Base-by-base conservation (phyloP, 2,113 vertebrate species). In the Chaetorhynchus papuensis region DNA sequence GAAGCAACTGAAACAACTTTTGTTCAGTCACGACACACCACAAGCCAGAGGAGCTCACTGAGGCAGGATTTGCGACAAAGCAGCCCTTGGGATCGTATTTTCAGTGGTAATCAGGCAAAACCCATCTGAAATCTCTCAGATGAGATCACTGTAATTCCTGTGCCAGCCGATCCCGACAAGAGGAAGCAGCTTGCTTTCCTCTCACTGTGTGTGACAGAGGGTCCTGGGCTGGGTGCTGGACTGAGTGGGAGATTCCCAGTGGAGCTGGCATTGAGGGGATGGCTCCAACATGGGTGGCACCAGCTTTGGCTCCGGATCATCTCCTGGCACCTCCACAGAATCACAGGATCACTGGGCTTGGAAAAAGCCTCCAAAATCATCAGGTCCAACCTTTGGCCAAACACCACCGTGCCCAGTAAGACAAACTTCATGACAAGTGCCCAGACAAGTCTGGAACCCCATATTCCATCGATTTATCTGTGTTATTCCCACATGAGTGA, bases 401-500 rank as follows among this genome's bases (percentile, higher is more conserved):
- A 47, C 12, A 19, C 47, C 70, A 41, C 30, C 47, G 13, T 10
- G 28, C 15, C 69, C 53, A 82, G 52, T 3, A 17, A 39, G 63
- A 77, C 20, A 83, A 30, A 45, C 0, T 17, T 24, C 37, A 24
- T 9, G 11, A 14, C 15, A 44, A 39, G 14, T 71, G 66, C 44
- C 61, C 21, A 45, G 49, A 18, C 23, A 35, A 18, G 68, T 7
- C 23, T 26, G 33, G 28, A 18, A 28, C 4, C 7, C 47, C 52
- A 7, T 3, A n/a, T 30, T 37, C 65, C 9, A 56, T 27, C 5
- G 7, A 0, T 59, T 78, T 12, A 5, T 33, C 22, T 0, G 0
- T 22, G 10, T 37, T 61, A 7, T 27, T 56, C 49, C 30, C 59
- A 24, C 33, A 44, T 0, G 1, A 15, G 4, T 13, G 15, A 59